Conservation (phyloP, 2,113 vertebrate genomes). For the Osmerus eperlanus region DNA sequence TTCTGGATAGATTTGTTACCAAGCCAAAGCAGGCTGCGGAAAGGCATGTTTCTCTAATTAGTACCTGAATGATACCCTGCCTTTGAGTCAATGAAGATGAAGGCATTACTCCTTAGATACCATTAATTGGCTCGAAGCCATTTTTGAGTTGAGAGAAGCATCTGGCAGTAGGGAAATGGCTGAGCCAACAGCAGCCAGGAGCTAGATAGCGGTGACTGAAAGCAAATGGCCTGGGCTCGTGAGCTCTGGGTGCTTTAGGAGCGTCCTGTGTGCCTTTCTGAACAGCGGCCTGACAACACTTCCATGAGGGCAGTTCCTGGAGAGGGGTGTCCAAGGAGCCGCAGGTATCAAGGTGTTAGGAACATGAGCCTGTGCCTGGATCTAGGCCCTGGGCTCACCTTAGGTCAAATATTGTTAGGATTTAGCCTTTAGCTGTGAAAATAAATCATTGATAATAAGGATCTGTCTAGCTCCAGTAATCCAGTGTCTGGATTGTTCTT, state of each 20-base stretch:
- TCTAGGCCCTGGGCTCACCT: too few relatives aligned
- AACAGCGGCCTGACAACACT: background rate
- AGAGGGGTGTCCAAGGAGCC: background rate
- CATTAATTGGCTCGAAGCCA: slow-evolving; percentile 31
- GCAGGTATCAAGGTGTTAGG: too few relatives aligned
- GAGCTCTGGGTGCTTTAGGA: background rate
- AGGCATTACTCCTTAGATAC: slow-evolving; percentile 10
- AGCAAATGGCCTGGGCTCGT: slow-evolving; percentile 1
- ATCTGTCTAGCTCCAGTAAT: too few relatives aligned
- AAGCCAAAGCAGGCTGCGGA: slow-evolving; percentile 3
- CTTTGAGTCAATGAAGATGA: slow-evolving; percentile 18
- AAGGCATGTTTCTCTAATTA: slow-evolving; percentile 10
- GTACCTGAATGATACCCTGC: slow-evolving; percentile 21
- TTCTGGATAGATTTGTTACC: slow-evolving; percentile 8
- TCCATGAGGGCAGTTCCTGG: background rate
- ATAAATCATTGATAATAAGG: too few relatives aligned
- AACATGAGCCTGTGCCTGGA: too few relatives aligned
- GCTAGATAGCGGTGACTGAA: slow-evolving; percentile 12
- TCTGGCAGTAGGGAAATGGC: slow-evolving; percentile 8
- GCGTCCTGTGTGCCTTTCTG: background rate
- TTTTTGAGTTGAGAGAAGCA: slow-evolving; percentile 28
- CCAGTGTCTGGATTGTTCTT: too few relatives aligned
- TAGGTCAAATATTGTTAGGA: too few relatives aligned
- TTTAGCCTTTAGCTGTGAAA: too few relatives aligned
- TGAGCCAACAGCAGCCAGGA: slow-evolving; percentile 5